Conservation (phyloP, 2,113 vertebrate species). For the Thermophis baileyi region DNA sequence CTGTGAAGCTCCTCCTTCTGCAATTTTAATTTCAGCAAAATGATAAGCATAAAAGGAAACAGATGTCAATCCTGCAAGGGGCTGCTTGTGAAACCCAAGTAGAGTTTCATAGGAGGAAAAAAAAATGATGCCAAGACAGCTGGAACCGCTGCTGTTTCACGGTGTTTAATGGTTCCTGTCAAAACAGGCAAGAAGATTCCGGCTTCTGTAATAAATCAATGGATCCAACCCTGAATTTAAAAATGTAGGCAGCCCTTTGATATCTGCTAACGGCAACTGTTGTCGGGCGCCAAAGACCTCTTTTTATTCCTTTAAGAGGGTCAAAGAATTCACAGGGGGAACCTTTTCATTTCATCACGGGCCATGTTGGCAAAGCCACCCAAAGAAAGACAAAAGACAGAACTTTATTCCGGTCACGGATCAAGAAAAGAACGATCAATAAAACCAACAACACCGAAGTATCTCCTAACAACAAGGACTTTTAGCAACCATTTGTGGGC, state of each 20-base stretch:
- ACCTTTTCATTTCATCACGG: neutral
- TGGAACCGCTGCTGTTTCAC: neutral
- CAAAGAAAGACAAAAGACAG: neutral
- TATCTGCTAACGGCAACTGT: neutral
- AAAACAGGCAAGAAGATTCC: slow-evolving; percentile 11
- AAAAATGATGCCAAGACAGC: neutral
- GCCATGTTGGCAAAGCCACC: neutral
- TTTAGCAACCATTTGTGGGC: neutral
- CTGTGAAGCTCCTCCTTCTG: neutral
- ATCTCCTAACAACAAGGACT: neutral
- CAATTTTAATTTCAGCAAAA: slow-evolving; percentile 46
- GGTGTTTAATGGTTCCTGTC: neutral
- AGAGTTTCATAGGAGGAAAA: slow-evolving; percentile 31
- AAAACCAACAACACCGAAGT: rapidly evolving
- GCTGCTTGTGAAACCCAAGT: slow-evolving; percentile 43
- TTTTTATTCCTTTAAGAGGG: neutral
- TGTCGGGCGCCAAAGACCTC: neutral
- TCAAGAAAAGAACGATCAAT: neutral
- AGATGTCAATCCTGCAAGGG: slow-evolving; percentile 40
- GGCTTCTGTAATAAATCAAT: rapidly evolving
- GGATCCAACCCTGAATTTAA: neutral
- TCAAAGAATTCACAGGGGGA: neutral
- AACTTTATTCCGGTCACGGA: neutral
- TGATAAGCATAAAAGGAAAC: slow-evolving; percentile 46
- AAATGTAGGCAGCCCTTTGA: neutral